Base-by-base conservation (phyloP, 2,888 invertebrate species). In the Drosophila meridionalis region DNA sequence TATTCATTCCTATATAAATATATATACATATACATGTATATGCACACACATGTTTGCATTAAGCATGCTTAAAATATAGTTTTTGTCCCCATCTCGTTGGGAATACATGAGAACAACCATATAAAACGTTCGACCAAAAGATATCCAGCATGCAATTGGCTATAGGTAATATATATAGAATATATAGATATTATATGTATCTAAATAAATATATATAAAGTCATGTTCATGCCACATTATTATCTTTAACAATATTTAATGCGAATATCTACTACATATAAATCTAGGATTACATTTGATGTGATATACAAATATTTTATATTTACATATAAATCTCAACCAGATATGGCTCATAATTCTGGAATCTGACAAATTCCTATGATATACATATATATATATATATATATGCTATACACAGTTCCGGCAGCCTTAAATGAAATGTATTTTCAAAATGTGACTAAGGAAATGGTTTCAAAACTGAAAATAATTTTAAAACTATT, bases 1-100 rank as follows among this genome's bases (percentile, higher is more conserved):
- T 43, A 14, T 73, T 28, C 64, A 26, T 28, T 14, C 14, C 9
- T 4, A 26, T 11, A 36, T 26, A 26, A 38, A 53, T 53, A 48
- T 32, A 38, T 32, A 47, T 30, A 11, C 4, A n/a, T 12, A 32
- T 36, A 14, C 69, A 38, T 63, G 34, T 26, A 34, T 9, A 36
- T 32, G 4, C 7, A 47, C 20, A 55, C 8, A n/a, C 30, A 30
- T 40, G 38, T 38, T 36, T 26, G 26, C 53, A 56, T 40, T n/a
- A 12, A 56, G 38, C 45, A 59, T 30, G 48, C 34, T 34, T 2
- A 43, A 58, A 45, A 58, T 58, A 45, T 58, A 58, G 69, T 68
- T 55, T 65, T 55, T 66, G 61, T 65, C 69, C 67, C 47, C 64
- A 73, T 73, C 56, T 63, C n/a, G 57, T 36, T 68, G 43, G 62